Evolutionary conservation across 1,140 invertebrate species (phyloP), one percentile per base, ranked within the genome.

Genomic region (Solen grandis): DNA sequence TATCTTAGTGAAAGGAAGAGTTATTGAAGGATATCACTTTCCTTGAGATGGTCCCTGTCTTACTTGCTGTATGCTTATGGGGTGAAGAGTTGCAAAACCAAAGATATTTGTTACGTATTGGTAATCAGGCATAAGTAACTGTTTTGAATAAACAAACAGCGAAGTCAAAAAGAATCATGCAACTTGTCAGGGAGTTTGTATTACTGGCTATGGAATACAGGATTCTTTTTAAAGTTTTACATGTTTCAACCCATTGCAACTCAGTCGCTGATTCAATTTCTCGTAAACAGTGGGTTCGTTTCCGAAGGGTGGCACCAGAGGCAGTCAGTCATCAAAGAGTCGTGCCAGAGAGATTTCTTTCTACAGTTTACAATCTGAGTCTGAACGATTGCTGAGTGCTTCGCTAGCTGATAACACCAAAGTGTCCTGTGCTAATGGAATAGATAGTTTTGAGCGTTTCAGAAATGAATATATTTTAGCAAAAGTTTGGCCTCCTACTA

Each of bases 91-190:
- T 73, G 2, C 33, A 35, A n/a, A 54, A 13, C 16, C 50, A 35
- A 50, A 80, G 65, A 41, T n/a, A 66, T 25, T 41, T 73, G 41
- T 29, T 73, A 19, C 33, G 60, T 16, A 38, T 36, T 31, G 78
- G 74, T 25, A 81, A 55, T 46, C 14, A 36, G 31, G 68, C 60
- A 8, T 65, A 65, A 14, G 78, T 74, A 2, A 10, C 10, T 31
- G 36, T 81, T 22, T 16, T 81, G 19, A 81, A 81, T 35, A 62
- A 36, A 22, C 46, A 72, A 22, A 57, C 69, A 13, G 73, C 59
- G 2, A 70, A 63, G 52, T 72, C 55, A n/a, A 54, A 80, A 3
- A 16, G 46, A n/a, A 38, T 80, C n/a, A 80, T 80, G 66, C 35
- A 36, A 0, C 29, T 72, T 0, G 41, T 63, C n/a, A 35, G 77